These are phyloP conservation scores for Borostomias antarcticus DNA, from an alignment of 2,797 vertebrate genomes.

Conservation along the genomic window DNA sequence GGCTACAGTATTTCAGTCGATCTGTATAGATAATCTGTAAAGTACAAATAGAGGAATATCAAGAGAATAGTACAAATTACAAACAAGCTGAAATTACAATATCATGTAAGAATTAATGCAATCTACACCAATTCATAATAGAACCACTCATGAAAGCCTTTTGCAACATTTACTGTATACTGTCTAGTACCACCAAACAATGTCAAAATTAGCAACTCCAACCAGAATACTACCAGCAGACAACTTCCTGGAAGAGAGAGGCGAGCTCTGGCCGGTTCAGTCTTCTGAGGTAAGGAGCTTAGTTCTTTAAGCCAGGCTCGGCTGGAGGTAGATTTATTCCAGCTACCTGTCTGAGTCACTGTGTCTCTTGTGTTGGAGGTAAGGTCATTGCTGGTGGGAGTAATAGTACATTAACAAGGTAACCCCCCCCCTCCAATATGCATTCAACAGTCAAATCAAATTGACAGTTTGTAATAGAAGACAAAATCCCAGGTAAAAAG, in stretches of 20 bases:
- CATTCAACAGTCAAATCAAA: background rate
- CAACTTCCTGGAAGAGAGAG: conserved; percentile 13
- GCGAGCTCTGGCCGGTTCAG: conserved; percentile 4
- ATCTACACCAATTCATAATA: background rate
- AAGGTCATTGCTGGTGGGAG: conserved; percentile 41
- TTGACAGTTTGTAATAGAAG: background rate
- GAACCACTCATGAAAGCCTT: background rate
- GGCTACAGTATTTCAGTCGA: too few relatives aligned
- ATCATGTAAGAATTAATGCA: background rate
- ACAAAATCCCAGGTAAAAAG: background rate
- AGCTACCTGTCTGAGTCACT: conserved; percentile 32
- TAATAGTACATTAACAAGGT: background rate
- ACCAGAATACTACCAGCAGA: conserved; percentile 13
- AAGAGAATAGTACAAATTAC: too few relatives aligned
- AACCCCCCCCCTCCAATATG: background rate
- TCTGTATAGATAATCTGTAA: too few relatives aligned
- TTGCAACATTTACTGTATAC: background rate
- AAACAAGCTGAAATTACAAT: background rate
- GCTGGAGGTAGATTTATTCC: conserved; percentile 52
- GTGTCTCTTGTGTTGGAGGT: conserved; percentile 11
- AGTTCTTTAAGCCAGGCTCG: conserved; percentile 52
- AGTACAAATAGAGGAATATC: too few relatives aligned
- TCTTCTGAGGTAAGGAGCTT: conserved; percentile 63
- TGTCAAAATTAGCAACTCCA: conserved; percentile 15
- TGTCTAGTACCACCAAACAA: background rate